Base-by-base conservation (phyloP, 2,888 invertebrate species). In the Orthosia cruda region DNA sequence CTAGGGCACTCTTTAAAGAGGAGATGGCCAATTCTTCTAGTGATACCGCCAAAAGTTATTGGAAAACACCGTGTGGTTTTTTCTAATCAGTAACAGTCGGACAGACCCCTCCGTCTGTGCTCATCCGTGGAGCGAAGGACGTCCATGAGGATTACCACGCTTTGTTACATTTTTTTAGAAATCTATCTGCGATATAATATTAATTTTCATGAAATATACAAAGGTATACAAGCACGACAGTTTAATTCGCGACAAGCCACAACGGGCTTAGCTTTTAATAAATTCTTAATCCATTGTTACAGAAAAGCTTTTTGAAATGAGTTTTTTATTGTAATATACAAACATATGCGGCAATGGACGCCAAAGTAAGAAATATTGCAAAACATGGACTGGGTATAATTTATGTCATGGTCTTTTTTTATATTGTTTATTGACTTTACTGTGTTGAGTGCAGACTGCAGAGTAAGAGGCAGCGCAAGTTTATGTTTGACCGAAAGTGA, bases 241-340 rank as follows among this genome's bases (percentile, higher is more conserved):
- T 87, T 88, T 89, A 88, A 91, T 87, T 76, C 74, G 50, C 67
- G 70, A 81, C 78, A 85, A 88, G 80, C 84, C 82, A 83, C 85
- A 83, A 81, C 83, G 72, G 70, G 61, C 61, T 61, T 74, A 84
- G 79, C 78, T 87, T 89, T 89, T 90, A 89, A 89, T 90, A 87
- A 90, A 91, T 91, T 88, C 89, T 82, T 91, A 91, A 92, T 91
- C 89, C 91, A 87, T 88, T 91, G 90, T 89, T 85, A 81, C 86
- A 70, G 82, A 80, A 85, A 90, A 91, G 89, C 88, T 90, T 81
- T 73, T 79, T 73, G 78, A 90, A 91, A 92, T 91, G 91, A 91
- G 90, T 84, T 90, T 91, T 90, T 89, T 75, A 84, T 77, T 77
- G 52, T 58, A 52, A 63, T 52, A 47, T 54, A 57, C 59, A 68